phyloP scores from a whole-genome alignment of 2,113 vertebrate genomes.

The Hippocampus mohnikei region DNA sequence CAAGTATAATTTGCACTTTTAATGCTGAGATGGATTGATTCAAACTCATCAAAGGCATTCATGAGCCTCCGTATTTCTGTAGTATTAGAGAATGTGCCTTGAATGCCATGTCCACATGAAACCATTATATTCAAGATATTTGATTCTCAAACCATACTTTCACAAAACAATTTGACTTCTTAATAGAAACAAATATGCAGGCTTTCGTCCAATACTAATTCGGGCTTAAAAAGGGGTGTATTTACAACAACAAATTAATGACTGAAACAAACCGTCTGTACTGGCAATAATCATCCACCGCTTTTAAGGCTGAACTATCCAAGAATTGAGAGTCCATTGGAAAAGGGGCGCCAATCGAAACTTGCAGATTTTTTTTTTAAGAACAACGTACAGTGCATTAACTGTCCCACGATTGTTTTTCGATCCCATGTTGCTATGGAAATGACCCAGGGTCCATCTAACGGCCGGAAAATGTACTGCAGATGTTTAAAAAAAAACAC shows the following conservation, averaged over 20 bases:
- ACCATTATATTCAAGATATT: neutral
- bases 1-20: neutral
- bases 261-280: constrained; percentile 76
- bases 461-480: constrained; percentile 11
- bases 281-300: constrained; percentile 80
- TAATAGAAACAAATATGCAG: too few relatives aligned
- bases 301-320: constrained; percentile 49
- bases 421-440: constrained; percentile 42
- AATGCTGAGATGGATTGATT: neutral
- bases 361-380: neutral
- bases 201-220: too few relatives aligned
- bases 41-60: neutral
- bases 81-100: too few relatives aligned
- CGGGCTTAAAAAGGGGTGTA: neutral
- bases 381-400: neutral
- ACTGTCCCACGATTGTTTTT: constrained; percentile 12
- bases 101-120: neutral
- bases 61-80: neutral
- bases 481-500: neutral
- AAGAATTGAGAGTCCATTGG: constrained; percentile 53
- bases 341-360: neutral
- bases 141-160: too few relatives aligned
- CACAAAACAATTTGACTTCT: too few relatives aligned
- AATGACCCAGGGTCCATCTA: constrained; percentile 35
- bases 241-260: neutral